Conservation (phyloP, 1,140 invertebrate species). For the Zaprionus inermis region DNA sequence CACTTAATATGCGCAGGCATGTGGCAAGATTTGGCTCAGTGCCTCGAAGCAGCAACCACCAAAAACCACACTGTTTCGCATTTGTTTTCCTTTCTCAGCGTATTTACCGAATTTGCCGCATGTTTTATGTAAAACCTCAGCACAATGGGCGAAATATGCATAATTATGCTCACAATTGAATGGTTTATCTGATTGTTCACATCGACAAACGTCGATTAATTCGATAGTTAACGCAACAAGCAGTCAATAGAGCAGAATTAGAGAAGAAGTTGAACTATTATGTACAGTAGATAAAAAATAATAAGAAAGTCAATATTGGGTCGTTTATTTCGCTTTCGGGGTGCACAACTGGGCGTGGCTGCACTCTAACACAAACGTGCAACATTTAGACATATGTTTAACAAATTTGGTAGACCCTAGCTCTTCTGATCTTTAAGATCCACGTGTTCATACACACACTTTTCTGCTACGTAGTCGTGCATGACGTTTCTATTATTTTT, state of each 20-base stretch:
- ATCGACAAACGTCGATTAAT: constrained; percentile 14
- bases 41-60: too few relatives aligned
- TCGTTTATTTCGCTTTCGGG: too few relatives aligned
- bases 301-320: too few relatives aligned
- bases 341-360: too few relatives aligned
- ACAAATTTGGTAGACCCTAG: too few relatives aligned
- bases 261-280: constrained; percentile 38
- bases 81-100: constrained; percentile 25
- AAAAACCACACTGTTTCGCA: constrained; percentile 1
- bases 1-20: constrained; percentile 81
- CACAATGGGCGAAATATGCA: constrained; percentile 49
- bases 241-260: constrained; percentile 60
- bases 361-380: too few relatives aligned
- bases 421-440: too few relatives aligned
- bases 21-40: constrained; percentile 72
- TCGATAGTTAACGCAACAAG: constrained; percentile 54
- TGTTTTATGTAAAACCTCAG: constrained; percentile 8
- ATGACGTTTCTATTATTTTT: too few relatives aligned
- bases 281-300: too few relatives aligned
- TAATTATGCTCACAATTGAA: constrained; percentile 14
- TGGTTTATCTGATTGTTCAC: not conserved
- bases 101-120: constrained; percentile 62
- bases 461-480: too few relatives aligned
- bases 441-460: too few relatives aligned
- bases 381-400: too few relatives aligned